Evolutionary conservation across 2,888 invertebrate genomes (phyloP).

Genomic region (Apodemia zela): DNA sequence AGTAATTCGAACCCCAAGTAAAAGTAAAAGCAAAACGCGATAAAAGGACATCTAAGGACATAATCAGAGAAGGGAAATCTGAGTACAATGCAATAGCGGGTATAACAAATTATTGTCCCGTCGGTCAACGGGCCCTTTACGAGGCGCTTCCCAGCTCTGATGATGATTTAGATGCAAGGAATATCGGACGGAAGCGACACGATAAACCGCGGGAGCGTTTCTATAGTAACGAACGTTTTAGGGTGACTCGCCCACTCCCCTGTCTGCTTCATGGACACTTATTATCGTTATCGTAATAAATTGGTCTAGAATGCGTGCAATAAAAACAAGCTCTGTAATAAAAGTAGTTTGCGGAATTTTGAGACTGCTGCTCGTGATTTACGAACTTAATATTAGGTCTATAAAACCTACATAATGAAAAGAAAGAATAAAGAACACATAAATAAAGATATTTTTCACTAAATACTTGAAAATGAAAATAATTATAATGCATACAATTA

Average conservation of each 20-base stretch:
- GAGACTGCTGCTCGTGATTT: conserved; percentile 12
- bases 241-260: conserved; percentile 52
- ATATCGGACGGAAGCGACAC: conserved; percentile 62
- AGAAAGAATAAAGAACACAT: no score
- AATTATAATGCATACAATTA: no score
- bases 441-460: no score
- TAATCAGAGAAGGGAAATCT: conserved; percentile 38
- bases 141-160: conserved; percentile 67
- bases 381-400: background rate
- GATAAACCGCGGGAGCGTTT: conserved; percentile 59
- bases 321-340: conserved; percentile 64
- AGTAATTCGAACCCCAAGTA: conserved; percentile 21
- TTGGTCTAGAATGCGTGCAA: conserved; percentile 70
- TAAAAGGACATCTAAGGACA: conserved; percentile 41
- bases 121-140: conserved; percentile 70
- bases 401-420: background rate
- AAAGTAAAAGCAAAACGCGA: conserved; percentile 32
- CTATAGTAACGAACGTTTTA: conserved; percentile 50
- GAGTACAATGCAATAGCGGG: conserved; percentile 38
- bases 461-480: no score
- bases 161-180: conserved; percentile 77
- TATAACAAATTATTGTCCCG: conserved; percentile 53
- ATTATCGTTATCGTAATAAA: conserved; percentile 76
- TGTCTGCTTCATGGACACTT: conserved; percentile 71
- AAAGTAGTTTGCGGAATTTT: conserved; percentile 44